Percentiles rank a stretch among this genome's conserved stretches.
phyloP scores from a whole-genome alignment of 2,113 vertebrate species.

The Melanotaenia duboulayi region DNA sequence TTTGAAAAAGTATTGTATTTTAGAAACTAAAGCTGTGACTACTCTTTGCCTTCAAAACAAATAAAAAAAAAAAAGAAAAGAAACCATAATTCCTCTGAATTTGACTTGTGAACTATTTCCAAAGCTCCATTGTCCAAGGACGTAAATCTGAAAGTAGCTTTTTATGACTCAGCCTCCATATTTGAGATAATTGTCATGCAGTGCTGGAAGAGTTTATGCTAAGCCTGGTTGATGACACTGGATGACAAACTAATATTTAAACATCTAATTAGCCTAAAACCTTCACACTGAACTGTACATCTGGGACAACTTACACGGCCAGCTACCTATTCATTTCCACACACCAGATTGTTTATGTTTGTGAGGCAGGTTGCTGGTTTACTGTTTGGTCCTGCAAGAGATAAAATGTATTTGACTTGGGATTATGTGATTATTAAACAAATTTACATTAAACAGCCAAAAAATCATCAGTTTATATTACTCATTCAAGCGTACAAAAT shows the following conservation, averaged over 20 bases:
- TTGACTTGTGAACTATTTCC: not conserved
- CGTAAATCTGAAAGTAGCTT: not conserved
- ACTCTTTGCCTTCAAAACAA: not conserved
- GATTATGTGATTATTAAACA: too few relatives aligned
- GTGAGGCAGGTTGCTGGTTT: not conserved
- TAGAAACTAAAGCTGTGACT: not conserved
- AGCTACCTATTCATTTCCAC: not conserved
- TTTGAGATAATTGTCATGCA: not conserved
- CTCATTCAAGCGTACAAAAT: slow-evolving; percentile 14
- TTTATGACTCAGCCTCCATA: not conserved
- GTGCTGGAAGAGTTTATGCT: not conserved
- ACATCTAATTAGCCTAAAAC: not conserved
- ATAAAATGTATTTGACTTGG: too few relatives aligned
- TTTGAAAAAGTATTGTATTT: not conserved
- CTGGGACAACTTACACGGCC: not conserved
- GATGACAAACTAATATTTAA: not conserved
- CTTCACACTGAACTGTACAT: not conserved
- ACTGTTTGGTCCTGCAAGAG: not conserved
- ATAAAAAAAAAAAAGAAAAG: not conserved
- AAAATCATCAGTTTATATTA: slow-evolving; percentile 1
- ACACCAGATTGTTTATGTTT: not conserved
- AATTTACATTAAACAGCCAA: not conserved
- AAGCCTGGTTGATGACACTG: not conserved
- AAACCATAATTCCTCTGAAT: not conserved
- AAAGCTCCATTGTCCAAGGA: not conserved